phyloP scores from a whole-genome alignment of 2,888 invertebrate species.

The Pseudolycoriella hygida region DNA sequence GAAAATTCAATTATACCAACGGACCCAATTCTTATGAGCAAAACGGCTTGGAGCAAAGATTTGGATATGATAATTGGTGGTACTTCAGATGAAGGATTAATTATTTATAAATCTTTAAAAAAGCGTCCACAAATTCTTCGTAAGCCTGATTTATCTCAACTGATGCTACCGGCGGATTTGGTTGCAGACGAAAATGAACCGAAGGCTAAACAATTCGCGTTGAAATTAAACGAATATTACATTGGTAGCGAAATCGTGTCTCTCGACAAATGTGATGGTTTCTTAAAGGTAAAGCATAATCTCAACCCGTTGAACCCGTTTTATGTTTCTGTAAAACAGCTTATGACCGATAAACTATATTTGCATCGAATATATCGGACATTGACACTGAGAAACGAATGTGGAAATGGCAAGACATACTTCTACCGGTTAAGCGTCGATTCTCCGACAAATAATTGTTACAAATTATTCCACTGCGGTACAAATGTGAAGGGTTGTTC shows the following conservation, averaged over 20 bases:
- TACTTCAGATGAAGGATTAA: slow-evolving; percentile 24
- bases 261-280: not conserved
- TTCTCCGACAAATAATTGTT: slow-evolving; percentile 15
- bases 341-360: slow-evolving; percentile 22
- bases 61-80: slow-evolving; percentile 24
- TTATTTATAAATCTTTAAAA: slow-evolving; percentile 18
- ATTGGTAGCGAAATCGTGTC: slow-evolving; percentile 17
- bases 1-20: slow-evolving; percentile 20
- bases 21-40: slow-evolving; percentile 16
- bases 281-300: not conserved
- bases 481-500: slow-evolving; percentile 18
- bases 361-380: slow-evolving; percentile 26
- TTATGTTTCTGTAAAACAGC: no score
- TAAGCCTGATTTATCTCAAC: no score
- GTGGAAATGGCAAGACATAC: slow-evolving; percentile 19
- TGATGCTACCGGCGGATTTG: not conserved
- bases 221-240: slow-evolving; percentile 17
- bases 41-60: slow-evolving; percentile 20
- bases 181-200: slow-evolving; percentile 13
- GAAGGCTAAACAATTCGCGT: slow-evolving; percentile 14
- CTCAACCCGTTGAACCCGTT: no score
- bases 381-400: slow-evolving; percentile 15
- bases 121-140: no score
- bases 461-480: slow-evolving; percentile 14
- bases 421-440: slow-evolving; percentile 27